Percentiles rank a stretch among this genome's conserved stretches.
These are phyloP conservation scores for Achroia grisella DNA, from an alignment of 1,140 invertebrate species.

Conservation along the genomic window DNA sequence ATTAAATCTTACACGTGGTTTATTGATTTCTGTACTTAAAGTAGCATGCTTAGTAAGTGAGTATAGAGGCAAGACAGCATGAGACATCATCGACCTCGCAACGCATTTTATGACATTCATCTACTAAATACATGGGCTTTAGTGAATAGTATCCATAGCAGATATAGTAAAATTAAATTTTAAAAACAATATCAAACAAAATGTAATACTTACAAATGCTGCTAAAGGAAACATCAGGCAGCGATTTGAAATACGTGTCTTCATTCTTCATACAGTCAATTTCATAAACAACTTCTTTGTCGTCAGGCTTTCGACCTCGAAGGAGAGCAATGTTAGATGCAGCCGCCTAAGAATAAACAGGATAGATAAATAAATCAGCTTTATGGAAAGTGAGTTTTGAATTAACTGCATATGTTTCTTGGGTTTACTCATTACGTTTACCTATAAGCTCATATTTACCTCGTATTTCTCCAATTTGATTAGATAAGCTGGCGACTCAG, in stretches of 20 bases:
- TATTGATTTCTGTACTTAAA: no score
- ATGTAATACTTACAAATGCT: slow-evolving; percentile 22
- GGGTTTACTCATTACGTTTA: not conserved
- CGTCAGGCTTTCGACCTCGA: slow-evolving; percentile 16
- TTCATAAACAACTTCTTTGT: slow-evolving; percentile 26
- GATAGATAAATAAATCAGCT: not conserved
- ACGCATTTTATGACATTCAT: no score
- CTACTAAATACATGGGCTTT: no score
- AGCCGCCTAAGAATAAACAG: slow-evolving; percentile 20
- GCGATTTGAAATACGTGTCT: slow-evolving; percentile 17
- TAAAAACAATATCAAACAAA: slow-evolving; percentile 1
- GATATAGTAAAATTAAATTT: no score
- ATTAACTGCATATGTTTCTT: no score
- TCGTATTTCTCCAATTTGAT: slow-evolving; percentile 12
- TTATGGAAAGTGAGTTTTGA: not conserved
- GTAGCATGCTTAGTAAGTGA: no score
- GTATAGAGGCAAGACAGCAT: no score
- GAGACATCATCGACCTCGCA: no score
- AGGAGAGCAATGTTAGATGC: slow-evolving; percentile 12
- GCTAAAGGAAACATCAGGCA: slow-evolving; percentile 16
- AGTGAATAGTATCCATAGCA: no score
- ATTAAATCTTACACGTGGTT: no score
- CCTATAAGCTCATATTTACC: not conserved
- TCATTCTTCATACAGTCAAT: slow-evolving; percentile 17
- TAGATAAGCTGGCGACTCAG: slow-evolving; percentile 15